Percentiles rank a stretch among this genome's conserved stretches.
These are phyloP conservation scores for Halictus ligatus DNA, from an alignment of 2,888 invertebrate genomes.

Conservation along the genomic window DNA sequence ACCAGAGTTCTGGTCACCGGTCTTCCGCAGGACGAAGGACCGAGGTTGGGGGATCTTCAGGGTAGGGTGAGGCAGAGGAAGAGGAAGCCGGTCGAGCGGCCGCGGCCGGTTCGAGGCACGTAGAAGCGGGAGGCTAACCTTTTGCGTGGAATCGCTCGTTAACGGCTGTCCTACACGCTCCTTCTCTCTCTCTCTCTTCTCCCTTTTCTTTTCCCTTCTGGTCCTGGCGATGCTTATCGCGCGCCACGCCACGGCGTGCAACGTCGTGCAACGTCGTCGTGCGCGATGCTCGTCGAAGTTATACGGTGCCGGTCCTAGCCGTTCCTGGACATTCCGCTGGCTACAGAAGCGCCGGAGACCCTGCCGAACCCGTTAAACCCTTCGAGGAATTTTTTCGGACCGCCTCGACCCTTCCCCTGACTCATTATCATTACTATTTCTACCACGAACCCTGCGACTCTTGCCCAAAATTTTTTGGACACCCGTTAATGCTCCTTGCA, in stretches of 20 bases:
- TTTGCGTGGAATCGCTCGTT: slow-evolving; percentile 73
- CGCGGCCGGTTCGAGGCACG: slow-evolving; percentile 16
- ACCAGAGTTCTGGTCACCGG: not conserved
- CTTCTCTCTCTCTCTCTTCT: slow-evolving; percentile 60
- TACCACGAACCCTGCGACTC: not conserved
- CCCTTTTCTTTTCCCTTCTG: slow-evolving; percentile 62
- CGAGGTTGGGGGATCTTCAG: not conserved
- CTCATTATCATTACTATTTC: not conserved
- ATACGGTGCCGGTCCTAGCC: slow-evolving; percentile 59
- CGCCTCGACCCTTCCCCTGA: not conserved
- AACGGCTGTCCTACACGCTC: slow-evolving; percentile 74
- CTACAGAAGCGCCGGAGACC: slow-evolving; percentile 55
- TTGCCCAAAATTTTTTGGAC: too few relatives aligned
- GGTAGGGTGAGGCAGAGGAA: slow-evolving; percentile 17
- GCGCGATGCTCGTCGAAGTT: slow-evolving; percentile 61
- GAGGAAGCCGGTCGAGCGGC: not conserved
- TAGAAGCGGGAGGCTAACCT: slow-evolving; percentile 52
- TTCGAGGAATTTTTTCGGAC: slow-evolving; percentile 50
- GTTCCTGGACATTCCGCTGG: slow-evolving; percentile 70
- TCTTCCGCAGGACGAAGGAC: not conserved
- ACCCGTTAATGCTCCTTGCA: not conserved
- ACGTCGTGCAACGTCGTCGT: slow-evolving; percentile 35
- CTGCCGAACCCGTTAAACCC: slow-evolving; percentile 55
- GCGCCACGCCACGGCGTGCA: slow-evolving; percentile 50
- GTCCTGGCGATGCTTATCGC: slow-evolving; percentile 75